Evolutionary conservation across 1,140 invertebrate species (phyloP).

Genomic region (Drosophila micromelanica): DNA sequence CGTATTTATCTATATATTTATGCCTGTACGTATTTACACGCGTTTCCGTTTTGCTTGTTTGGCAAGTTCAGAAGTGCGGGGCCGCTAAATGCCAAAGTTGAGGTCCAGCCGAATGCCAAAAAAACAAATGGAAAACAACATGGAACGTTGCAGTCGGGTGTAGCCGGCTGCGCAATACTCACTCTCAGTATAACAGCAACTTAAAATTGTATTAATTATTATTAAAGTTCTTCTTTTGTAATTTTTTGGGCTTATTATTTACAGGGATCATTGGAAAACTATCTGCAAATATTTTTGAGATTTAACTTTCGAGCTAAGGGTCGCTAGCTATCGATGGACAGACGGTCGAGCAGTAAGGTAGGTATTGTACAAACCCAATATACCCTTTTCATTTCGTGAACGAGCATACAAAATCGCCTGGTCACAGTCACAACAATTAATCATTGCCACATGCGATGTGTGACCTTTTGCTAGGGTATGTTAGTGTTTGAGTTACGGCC

Average conservation of each 20-base stretch:
- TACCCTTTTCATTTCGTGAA: not conserved
- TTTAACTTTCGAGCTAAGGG: too few species aligned
- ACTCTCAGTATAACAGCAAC: too few species aligned
- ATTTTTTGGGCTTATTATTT: too few species aligned
- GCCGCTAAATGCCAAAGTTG: conserved; percentile 41
- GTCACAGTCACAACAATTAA: conserved; percentile 53
- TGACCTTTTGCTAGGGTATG: conserved; percentile 54
- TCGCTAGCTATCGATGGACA: too few species aligned
- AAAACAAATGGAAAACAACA: not conserved
- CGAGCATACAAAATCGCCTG: not conserved
- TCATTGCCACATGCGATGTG: conserved; percentile 64
- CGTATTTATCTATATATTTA: not conserved
- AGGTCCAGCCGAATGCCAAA: conserved; percentile 7
- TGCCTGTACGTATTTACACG: not conserved
- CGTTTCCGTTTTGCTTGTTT: conserved; percentile 11
- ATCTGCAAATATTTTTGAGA: too few species aligned
- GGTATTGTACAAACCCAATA: not conserved
- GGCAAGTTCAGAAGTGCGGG: conserved; percentile 34
- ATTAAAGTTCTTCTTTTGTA: too few species aligned
- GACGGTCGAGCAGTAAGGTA: too few species aligned
- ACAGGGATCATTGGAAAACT: too few species aligned
- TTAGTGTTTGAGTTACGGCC: conserved; percentile 14
- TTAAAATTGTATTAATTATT: too few species aligned
- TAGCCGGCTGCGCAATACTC: not conserved
- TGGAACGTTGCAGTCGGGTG: too few species aligned